Evolutionary conservation across 2,888 invertebrate species (phyloP), one percentile per base, ranked within the genome.

Genomic region (Temnothorax ravouxi): DNA sequence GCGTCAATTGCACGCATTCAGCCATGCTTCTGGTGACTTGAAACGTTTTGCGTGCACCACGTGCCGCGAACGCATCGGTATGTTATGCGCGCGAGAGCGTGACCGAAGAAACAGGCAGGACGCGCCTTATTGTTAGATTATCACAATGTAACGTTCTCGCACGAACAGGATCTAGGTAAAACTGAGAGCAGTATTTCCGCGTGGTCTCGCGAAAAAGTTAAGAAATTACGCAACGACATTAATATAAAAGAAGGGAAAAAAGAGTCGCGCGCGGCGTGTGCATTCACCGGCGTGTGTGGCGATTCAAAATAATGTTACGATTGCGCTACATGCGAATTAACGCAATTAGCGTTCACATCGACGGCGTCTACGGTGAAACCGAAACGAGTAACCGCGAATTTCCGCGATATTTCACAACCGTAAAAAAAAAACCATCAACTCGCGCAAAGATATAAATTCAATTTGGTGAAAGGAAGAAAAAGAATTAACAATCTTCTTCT

Each of bases 31-130:
- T 47, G 38, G 44, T 84, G 86, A 87, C 89, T 88, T 86, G 88
- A 90, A 88, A 88, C 89, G 88, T 91, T 80, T 86, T 86, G 84
- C 79, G 84, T 69, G 84, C 72, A 83, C 84, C 80, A 84, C 83
- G 82, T 81, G 86, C 79, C 64, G 34, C 59, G 61, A 75, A 80
- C 44, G 87, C 72, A 54, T 62, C 76, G 86, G 85, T 64, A 80
- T 86, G 67, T 72, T 52, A 75, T 81, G 87, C 83, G 79, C 84
- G 79, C 76, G 83, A 83, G 86, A 87, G 87, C 86, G 84, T 86
- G 87, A 84, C 86, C 71, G 67, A 52, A 61, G 47, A 47, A 66
- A 56, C 62, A 29, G 44, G 59, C 29, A n/a, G 59, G 66, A 77
- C 50, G 44, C 74, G 67, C 66, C 59, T 75, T 54, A 67, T 67